Base-by-base conservation (phyloP, 2,113 vertebrate species). In the Gallinago media region DNA sequence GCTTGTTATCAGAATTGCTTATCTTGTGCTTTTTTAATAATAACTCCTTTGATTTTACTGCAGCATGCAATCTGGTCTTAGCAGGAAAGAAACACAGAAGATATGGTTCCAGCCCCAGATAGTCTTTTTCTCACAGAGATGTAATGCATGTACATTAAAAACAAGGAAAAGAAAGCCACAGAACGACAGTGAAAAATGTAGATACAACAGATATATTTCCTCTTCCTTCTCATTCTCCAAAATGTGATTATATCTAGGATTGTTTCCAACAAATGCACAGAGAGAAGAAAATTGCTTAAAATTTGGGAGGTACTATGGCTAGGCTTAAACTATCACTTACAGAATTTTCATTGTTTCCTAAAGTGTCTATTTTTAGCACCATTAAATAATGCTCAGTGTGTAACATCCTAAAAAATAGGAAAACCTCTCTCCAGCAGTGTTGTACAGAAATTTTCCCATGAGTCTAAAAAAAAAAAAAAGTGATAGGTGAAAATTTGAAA, bases 1-100 rank as follows among this genome's bases (percentile, higher is more conserved):
- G 65, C 46, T 98, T 97, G 88, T 95, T 95, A 95, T 91, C 93
- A 97, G 76, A 98, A 98, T 89, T 96, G 96, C 94, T 98, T 97
- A 97, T 94, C 94, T 92, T 94, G 62, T 97, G 90, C 18, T 96
- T 98, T 96, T 94, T 88, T 74, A 91, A 95, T 96, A 98, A 96
- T 95, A 93, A 78, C 23, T 74, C 58, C 61, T 97, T 97, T 96
- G 68, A 94, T 96, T 96, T 96, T 93, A 93, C 68, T 61, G 67
- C 89, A 83, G 47, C 47, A 74, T 85, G 65, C 40, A 76, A 93
- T 97, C 46, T 88, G 40, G 21, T 89, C 62, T 70, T 97, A 96
- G 34, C 36, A 94, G 56, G 47, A 68, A 89, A 92, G 49, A 92
- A 74, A 58, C 9, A 9, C 12, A 54, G 26, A 79, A 87, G 11